These are phyloP conservation scores for Megaceryle alcyon DNA, from an alignment of 2,797 vertebrate species.

Conservation along the genomic window DNA sequence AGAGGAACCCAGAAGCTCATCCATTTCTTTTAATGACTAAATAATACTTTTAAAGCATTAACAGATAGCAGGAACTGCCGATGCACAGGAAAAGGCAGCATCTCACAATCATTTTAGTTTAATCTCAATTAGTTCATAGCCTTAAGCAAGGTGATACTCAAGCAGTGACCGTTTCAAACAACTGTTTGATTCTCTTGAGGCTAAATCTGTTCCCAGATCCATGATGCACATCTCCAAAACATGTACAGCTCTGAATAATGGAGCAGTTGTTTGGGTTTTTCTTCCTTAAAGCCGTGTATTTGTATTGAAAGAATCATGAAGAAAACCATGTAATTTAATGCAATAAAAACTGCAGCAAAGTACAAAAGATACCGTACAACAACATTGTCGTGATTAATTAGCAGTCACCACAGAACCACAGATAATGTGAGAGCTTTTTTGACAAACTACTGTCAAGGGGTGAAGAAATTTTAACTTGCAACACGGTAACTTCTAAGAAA, in stretches of 20 bases:
- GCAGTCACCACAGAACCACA: background rate
- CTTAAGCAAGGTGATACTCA: conserved; percentile 31
- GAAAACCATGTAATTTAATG: background rate
- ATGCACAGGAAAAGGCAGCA: conserved; percentile 2
- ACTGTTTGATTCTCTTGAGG: conserved; percentile 19
- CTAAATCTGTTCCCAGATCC: conserved; percentile 18
- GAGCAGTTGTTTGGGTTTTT: background rate
- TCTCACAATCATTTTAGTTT: conserved; percentile 15
- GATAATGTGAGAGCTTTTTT: background rate
- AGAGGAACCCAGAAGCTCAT: background rate
- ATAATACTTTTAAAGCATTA: conserved; percentile 28
- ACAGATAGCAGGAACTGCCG: background rate
- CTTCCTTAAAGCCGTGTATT: background rate
- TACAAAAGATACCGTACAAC: background rate
- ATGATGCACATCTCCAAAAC: background rate
- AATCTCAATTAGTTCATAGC: conserved; percentile 53
- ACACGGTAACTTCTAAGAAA: background rate
- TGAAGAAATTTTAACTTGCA: background rate
- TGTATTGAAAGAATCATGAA: background rate
- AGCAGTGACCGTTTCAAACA: conserved; percentile 42
- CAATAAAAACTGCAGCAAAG: background rate
- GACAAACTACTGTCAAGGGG: background rate
- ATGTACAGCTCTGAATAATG: background rate
- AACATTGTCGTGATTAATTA: background rate
- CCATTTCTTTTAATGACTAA: background rate